Evolutionary conservation across 1,140 invertebrate species (phyloP), one percentile per base, ranked within the genome.

Genomic region (Meloidogyne floridensis): DNA sequence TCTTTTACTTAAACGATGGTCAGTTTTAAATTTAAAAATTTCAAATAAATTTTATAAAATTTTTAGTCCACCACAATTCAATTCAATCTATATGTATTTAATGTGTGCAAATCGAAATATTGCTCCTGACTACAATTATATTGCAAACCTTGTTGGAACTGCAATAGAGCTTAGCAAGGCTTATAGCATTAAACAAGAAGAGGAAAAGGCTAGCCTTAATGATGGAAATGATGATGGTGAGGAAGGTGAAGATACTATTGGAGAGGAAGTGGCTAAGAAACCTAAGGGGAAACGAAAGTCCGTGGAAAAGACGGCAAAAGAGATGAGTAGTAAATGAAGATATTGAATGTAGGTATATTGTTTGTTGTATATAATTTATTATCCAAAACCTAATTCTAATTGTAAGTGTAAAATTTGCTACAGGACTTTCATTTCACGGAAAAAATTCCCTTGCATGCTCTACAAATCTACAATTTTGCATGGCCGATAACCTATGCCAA

Each of bases 31-130:
- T 32, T 32, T 32, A 56, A 42, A 7, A 13, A 10, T 9, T 51
- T 18, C 10, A 47, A 6, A 32, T 3, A 9, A 59, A 15, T 73
- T 7, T 72, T 80, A 32, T 10, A 42, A 13, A 51, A 15, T 20
- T 20, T 18, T 69, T 32, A 74, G 32, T 59, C 84, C 85, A n/a
- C 72, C n/a, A 18, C 84, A 83, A 73, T 84, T 84, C 53, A 87
- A 47, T 53, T 56, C 75, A 32, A 84, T 86, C 51, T 53, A 83
- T 59, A 73, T 73, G 32, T 84, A 84, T 70, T 56, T 83, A 72
- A 59, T 32, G 65, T 65, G 83, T 70, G 81, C 74, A 51, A 79
- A 86, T 73, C 74, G 76, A 15, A 42, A 54, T 20, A 42, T 8
- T 10, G 18, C 74, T 32, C 85, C 75, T 15, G 56, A 86, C 65